Evolutionary conservation across 2,797 vertebrate genomes (phyloP).

Genomic region (Leptatherina wallacei): DNA sequence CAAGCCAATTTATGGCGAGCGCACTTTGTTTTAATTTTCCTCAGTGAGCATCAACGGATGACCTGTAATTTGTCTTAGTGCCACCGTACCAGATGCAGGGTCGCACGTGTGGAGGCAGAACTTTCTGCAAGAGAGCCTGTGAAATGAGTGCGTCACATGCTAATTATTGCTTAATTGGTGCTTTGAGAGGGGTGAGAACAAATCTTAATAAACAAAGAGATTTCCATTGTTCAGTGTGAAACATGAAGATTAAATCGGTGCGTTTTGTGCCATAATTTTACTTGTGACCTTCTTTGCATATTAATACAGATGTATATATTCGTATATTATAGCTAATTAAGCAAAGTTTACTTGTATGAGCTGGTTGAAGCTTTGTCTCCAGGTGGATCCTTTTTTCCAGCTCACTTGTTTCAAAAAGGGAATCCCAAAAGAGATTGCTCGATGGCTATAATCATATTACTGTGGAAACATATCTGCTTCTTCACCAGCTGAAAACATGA

Average conservation of each 20-base stretch:
- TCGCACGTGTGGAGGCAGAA: conserved; percentile 50
- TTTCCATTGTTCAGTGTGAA: conserved; percentile 4
- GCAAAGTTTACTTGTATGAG: background rate
- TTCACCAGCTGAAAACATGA: too few species aligned
- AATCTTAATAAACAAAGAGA: background rate
- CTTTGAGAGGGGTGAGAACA: conserved; percentile 21
- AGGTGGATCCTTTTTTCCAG: background rate
- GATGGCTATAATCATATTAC: background rate
- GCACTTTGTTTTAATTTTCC: conserved; percentile 67
- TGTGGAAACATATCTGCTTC: too few species aligned
- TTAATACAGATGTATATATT: background rate
- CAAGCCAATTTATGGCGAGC: conserved; percentile 46
- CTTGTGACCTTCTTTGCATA: background rate
- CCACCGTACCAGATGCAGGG: conserved; percentile 72
- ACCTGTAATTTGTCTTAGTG: conserved; percentile 69
- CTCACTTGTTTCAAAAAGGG: background rate
- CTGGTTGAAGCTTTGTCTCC: background rate
- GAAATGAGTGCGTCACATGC: conserved; percentile 53
- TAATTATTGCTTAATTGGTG: conserved; percentile 55
- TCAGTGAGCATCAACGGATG: conserved; percentile 57
- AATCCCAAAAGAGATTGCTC: background rate
- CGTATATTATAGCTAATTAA: too few species aligned
- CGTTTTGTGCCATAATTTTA: background rate
- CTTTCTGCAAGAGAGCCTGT: conserved; percentile 66
- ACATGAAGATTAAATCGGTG: conserved; percentile 2